Conservation (phyloP, 2,888 invertebrate species). For the Andrena hattorfiana region DNA sequence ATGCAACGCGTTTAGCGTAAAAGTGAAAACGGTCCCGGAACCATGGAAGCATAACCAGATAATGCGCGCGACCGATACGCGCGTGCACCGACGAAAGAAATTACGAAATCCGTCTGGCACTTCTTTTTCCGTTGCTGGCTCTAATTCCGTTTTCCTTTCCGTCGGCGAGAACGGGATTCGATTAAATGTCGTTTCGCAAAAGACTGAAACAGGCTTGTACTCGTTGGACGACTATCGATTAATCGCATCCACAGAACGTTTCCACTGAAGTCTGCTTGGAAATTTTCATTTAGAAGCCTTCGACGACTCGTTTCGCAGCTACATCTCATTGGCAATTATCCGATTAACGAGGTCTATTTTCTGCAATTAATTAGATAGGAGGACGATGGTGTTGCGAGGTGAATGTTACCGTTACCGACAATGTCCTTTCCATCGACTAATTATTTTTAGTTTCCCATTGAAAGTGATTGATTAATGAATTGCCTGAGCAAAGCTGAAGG, state of each 20-base stretch:
- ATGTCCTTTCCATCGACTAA: too few relatives aligned
- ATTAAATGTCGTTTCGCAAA: conserved; percentile 28
- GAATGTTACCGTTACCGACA: too few relatives aligned
- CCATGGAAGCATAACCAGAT: conserved; percentile 76
- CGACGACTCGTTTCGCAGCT: too few relatives aligned
- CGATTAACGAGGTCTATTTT: too few relatives aligned
- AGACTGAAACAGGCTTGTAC: neutral
- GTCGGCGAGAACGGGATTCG: neutral
- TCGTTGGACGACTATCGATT: conserved; percentile 11
- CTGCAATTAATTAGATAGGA: too few relatives aligned
- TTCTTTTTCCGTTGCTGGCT: conserved; percentile 1
- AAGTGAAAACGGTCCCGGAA: conserved; percentile 76
- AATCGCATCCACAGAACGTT: conserved; percentile 4
- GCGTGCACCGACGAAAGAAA: conserved; percentile 38
- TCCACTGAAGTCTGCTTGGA: neutral
- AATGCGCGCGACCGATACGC: conserved; percentile 53
- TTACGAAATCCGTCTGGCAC: conserved; percentile 25
- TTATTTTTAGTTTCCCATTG: too few relatives aligned
- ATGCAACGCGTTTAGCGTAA: conserved; percentile 74
- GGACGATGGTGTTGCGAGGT: too few relatives aligned
- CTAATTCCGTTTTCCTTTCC: neutral
- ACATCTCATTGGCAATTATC: too few relatives aligned
- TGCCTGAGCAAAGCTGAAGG: too few relatives aligned
- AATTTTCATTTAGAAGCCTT: neutral
- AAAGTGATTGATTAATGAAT: too few relatives aligned